Conservation (phyloP, 2,113 vertebrate genomes). For the Brachyistius frenatus region DNA sequence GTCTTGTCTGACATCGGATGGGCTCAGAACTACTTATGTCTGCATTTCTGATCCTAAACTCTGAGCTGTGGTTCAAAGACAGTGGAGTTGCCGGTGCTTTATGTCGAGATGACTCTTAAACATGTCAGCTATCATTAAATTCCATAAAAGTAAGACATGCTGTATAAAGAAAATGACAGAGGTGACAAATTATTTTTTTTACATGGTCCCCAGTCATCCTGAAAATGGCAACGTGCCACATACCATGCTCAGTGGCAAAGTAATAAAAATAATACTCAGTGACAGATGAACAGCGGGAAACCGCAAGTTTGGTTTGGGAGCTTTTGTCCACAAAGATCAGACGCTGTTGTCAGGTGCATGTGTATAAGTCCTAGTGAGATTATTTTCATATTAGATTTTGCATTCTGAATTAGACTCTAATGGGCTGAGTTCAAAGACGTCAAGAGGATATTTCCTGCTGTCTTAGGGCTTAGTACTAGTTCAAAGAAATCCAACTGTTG, state of each 20-base stretch:
- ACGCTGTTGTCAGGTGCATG: conserved; percentile 48
- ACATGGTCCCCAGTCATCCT: conserved; percentile 4
- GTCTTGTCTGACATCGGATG: conserved; percentile 57
- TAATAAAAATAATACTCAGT: conserved; percentile 31
- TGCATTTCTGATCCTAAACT: conserved; percentile 44
- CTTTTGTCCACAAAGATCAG: conserved; percentile 68
- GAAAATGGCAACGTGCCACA: conserved; percentile 28
- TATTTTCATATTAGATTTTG: conserved; percentile 62
- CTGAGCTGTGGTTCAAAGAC: conserved; percentile 42
- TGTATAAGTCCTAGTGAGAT: conserved; percentile 48
- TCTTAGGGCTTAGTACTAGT: conserved; percentile 60
- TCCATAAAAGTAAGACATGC: conserved; percentile 5
- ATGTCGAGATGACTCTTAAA: conserved; percentile 33
- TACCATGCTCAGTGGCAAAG: conserved; percentile 5
- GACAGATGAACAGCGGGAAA: conserved; percentile 48
- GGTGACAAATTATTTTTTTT: conserved; percentile 24
- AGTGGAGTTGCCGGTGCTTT: conserved; percentile 26
- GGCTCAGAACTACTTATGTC: conserved; percentile 42
- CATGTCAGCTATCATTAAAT: conserved; percentile 7
- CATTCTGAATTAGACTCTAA: conserved; percentile 64
- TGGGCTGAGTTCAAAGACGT: conserved; percentile 68
- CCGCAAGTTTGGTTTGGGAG: conserved; percentile 32
- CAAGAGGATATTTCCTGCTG: conserved; percentile 77
- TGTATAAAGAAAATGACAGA: not conserved
- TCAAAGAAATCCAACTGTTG: conserved; percentile 75